Evolutionary conservation across 2,888 invertebrate species (phyloP), one percentile per base, ranked within the genome.

Genomic region (Urechis unicinctus): DNA sequence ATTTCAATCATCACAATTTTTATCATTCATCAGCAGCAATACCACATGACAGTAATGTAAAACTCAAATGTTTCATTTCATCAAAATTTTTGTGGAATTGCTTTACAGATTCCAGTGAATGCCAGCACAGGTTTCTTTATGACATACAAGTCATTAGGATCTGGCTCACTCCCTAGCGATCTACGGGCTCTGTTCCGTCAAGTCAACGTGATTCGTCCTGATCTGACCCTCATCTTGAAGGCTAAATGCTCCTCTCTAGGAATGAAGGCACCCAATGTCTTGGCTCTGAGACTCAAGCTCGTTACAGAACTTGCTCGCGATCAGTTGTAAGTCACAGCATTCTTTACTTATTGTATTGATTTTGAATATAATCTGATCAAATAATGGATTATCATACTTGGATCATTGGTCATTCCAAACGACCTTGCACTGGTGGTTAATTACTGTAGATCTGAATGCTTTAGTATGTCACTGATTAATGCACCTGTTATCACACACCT

Each of bases 161-260:
- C 22, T 22, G 21, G 3, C 25, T 36, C 13, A 13, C 45, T 3
- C 21, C 6, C 24, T 31, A 22, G 25, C 50, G 25, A 48, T 26
- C 36, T 70, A 28, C 57, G 67, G 24, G 65, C 69, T 3, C 61
- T 70, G 50, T 78, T 76, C 68, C 67, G 78, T 28, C 68, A 68
- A 44, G 69, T 78, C 28, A 61, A 72, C 3, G 60, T 78, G 13
- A 59, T 72, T 48, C 70, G 69, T 57, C 77, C 78, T 2, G 77
- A 77, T 59, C 51, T 66, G 17, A 63, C 64, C 3, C 65, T 71
- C 53, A 66, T 77, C 28, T 67, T 78, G 54, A 70, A 71, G 55
- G 69, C 72, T 54, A 76, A 75, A 57, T 75, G 75, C 62, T 67
- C 73, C 3, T 63, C 70, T 17, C 61, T 70, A 56, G 76, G 76